These are phyloP conservation scores for Sebastes dallii DNA, from an alignment of 2,797 vertebrate species.

Conservation along the genomic window DNA sequence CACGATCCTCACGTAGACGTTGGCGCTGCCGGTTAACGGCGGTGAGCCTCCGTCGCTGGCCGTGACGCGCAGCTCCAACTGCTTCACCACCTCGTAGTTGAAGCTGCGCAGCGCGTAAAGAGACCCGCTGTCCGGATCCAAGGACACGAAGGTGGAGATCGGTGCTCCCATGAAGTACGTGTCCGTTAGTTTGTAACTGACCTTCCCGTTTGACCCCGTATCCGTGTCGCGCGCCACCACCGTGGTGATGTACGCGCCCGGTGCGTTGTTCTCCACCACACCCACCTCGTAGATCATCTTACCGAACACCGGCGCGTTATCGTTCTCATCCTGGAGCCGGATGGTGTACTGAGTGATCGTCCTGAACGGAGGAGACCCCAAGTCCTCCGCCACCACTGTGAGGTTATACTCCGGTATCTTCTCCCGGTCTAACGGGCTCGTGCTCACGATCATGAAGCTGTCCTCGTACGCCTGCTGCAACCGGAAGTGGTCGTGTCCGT, in stretches of 20 bases:
- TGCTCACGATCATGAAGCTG: slow-evolving; percentile 95
- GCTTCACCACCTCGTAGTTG: slow-evolving; percentile 92
- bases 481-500: slow-evolving; percentile 91
- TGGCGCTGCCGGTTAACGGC: slow-evolving; percentile 87
- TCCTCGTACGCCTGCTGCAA: slow-evolving; percentile 94
- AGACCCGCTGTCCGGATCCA: slow-evolving; percentile 92
- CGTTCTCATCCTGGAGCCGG: slow-evolving; percentile 91
- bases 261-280: slow-evolving; percentile 91
- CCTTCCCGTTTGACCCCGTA: slow-evolving; percentile 89
- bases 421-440: slow-evolving; percentile 87
- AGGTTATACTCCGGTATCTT: slow-evolving; percentile 93
- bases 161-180: slow-evolving; percentile 89
- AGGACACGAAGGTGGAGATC: slow-evolving; percentile 91
- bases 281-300: slow-evolving; percentile 89
- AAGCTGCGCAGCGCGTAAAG: slow-evolving; percentile 94
- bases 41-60: slow-evolving; percentile 92
- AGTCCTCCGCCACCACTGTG: slow-evolving; percentile 91
- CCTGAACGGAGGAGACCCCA: slow-evolving; percentile 90
- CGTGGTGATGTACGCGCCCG: slow-evolving; percentile 90
- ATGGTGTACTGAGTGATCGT: slow-evolving; percentile 91
- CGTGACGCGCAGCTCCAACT: slow-evolving; percentile 89
- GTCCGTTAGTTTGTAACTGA: slow-evolving; percentile 90
- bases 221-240: slow-evolving; percentile 90
- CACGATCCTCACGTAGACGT: slow-evolving; percentile 87
- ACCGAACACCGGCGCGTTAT: slow-evolving; percentile 89